A percentile compares a stretch with the other conserved stretches of the same genome.
Evolutionary conservation across 1,140 invertebrate genomes (phyloP).

Genomic region (Macrostomum lignano): DNA sequence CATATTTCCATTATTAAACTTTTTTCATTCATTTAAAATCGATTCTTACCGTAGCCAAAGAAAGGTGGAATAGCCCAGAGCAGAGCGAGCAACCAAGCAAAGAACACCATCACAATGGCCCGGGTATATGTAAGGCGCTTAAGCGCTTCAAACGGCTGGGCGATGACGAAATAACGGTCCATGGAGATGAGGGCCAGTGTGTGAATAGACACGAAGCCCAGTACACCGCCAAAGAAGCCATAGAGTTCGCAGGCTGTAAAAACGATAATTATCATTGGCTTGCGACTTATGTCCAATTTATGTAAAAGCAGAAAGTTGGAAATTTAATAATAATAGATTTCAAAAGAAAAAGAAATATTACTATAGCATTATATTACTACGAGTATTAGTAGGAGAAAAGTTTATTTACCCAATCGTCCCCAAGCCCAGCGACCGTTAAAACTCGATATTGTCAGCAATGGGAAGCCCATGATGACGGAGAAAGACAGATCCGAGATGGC

Average conservation of each 20-base stretch:
- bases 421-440: conserved; percentile 17
- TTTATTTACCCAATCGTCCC: conserved; percentile 14
- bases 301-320: too few species aligned
- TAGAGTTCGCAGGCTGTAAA: conserved; percentile 45
- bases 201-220: conserved; percentile 50
- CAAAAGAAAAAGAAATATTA: too few species aligned
- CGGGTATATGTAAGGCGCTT: conserved; percentile 35
- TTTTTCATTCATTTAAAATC: too few species aligned
- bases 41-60: conserved; percentile 36
- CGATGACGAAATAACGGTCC: conserved; percentile 55
- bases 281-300: too few species aligned
- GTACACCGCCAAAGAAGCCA: conserved; percentile 44
- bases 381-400: background rate
- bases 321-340: too few species aligned
- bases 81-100: conserved; percentile 39
- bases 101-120: conserved; percentile 37
- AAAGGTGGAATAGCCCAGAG: conserved; percentile 42
- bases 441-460: conserved; percentile 16
- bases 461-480: conserved; percentile 18
- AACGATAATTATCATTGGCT: conserved; percentile 8
- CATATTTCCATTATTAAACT: too few species aligned
- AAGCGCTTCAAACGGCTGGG: conserved; percentile 26
- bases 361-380: background rate
- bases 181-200: conserved; percentile 49
- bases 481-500: conserved; percentile 40